Evolutionary conservation across 2,888 invertebrate genomes (phyloP).

Genomic region (Macrophya alboannulata): DNA sequence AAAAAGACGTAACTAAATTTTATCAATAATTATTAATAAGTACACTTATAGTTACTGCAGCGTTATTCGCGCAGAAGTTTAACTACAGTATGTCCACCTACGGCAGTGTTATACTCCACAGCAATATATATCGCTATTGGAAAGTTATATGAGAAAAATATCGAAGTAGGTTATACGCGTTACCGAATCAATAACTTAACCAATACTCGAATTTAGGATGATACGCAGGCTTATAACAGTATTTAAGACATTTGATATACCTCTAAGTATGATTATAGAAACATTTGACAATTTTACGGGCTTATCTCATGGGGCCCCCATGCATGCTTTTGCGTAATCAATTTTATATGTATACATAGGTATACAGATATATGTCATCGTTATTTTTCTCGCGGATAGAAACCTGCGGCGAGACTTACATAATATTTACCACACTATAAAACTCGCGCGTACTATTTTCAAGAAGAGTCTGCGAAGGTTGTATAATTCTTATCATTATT

Average conservation of each 20-base stretch:
- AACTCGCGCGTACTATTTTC: neutral
- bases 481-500: neutral
- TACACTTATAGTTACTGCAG: neutral
- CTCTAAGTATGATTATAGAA: neutral
- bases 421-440: slow-evolving; percentile 37
- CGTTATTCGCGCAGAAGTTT: neutral
- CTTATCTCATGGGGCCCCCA: neutral
- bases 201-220: neutral
- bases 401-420: neutral
- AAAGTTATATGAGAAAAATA: slow-evolving; percentile 1
- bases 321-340: slow-evolving; percentile 19
- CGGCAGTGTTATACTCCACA: neutral
- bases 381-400: slow-evolving; percentile 9
- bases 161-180: slow-evolving; percentile 29
- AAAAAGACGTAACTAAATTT: neutral
- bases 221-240: neutral
- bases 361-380: neutral
- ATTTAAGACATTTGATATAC: neutral
- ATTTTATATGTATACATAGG: neutral
- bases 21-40: neutral
- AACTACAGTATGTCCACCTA: neutral
- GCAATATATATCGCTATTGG: slow-evolving; percentile 14
- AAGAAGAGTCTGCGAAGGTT: slow-evolving; percentile 25
- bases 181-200: slow-evolving; percentile 1
- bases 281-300: neutral